phyloP scores from a whole-genome alignment of 2,888 invertebrate genomes.

The Noctua fimbriata region DNA sequence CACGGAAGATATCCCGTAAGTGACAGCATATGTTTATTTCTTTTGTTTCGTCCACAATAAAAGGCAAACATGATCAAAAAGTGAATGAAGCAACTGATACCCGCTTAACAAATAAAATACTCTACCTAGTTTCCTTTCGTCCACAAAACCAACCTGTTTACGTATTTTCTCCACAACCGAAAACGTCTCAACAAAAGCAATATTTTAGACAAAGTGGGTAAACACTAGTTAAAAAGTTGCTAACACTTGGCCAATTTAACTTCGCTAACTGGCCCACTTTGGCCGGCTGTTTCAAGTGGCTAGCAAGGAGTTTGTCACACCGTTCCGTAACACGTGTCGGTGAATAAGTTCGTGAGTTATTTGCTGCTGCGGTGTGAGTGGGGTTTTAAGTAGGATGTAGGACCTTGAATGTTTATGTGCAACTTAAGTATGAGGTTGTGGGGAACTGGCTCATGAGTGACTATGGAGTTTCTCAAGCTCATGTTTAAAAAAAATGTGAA shows the following conservation, averaged over 20 bases:
- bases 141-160: slow-evolving; percentile 11
- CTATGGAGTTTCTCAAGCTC: not conserved
- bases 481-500: too few species aligned
- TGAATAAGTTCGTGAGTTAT: slow-evolving; percentile 40
- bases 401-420: not conserved
- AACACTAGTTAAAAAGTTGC: slow-evolving; percentile 65
- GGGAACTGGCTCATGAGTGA: too few species aligned
- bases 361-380: slow-evolving; percentile 36
- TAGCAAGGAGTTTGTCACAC: slow-evolving; percentile 57
- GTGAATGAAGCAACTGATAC: not conserved
- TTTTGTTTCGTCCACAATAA: too few species aligned
- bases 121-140: not conserved
- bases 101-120: not conserved
- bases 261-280: slow-evolving; percentile 70
- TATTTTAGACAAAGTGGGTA: slow-evolving; percentile 59
- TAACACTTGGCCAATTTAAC: slow-evolving; percentile 68
- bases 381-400: slow-evolving; percentile 19
- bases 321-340: slow-evolving; percentile 44
- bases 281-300: slow-evolving; percentile 50
- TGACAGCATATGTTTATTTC: too few species aligned
- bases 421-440: not conserved
- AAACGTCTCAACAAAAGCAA: slow-evolving; percentile 53
- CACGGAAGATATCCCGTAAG: too few species aligned
- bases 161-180: slow-evolving; percentile 16
- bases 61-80: not conserved